Evolutionary conservation across 2,113 vertebrate genomes (phyloP), one percentile per base, ranked within the genome.

Genomic region (Daphoenositta chrysoptera): DNA sequence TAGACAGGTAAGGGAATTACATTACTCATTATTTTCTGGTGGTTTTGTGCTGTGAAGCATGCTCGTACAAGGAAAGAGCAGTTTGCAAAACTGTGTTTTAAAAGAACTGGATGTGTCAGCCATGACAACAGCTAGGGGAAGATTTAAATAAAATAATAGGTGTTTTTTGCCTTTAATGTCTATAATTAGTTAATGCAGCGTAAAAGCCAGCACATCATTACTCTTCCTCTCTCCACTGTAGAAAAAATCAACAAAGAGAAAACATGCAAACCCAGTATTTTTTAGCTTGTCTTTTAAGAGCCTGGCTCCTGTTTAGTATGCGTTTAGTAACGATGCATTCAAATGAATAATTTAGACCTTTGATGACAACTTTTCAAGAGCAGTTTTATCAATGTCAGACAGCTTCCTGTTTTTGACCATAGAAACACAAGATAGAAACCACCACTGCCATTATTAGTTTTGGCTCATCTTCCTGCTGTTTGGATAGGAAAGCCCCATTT

Each of bases 321-420:
- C 3, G 0, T 77, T 85, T 83, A 81, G 61, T 60, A 42, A 63
- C 2, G 1, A 78, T 58, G 47, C 76, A 65, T 57, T 88, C 68
- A 68, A 53, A 73, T 90, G 47, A 93, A 87, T 95, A 92, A 89
- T 91, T 96, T 87, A 93, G 88, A 87, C 75, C 24, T 66, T 60
- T 3, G 3, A 33, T 89, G 95, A 94, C 83, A 96, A 68, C 72
- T 94, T 92, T 60, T 84, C 58, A 88, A 80, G 69, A 90, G 53
- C 10, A 7, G 88, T 60, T 94, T 96, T 96, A 96, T 97, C 96
- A 89, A 3, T 87, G 96, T 94, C 90, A 68, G 65, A 30, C 93
- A 96, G 93, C 72, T 93, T 95, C 65, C 88, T 9, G 2, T 3
- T 89, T 95, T 77, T 76, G 61, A 90, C 69, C 47, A 20, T 40